Base-by-base conservation (phyloP, 1,140 invertebrate species). In the Scaptomyza montana region DNA sequence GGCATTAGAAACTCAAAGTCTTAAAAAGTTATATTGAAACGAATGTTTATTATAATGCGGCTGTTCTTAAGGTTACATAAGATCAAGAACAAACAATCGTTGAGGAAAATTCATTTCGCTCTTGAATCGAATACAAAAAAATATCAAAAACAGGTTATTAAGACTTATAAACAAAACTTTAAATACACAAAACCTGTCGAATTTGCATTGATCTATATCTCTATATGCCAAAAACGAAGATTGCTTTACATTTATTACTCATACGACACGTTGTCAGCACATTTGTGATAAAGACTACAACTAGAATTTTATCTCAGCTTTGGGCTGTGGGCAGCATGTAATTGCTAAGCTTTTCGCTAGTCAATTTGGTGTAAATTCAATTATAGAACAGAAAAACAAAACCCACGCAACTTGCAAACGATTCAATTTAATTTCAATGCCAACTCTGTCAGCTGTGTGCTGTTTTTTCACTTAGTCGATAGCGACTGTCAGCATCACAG, bases 341-440 rank as follows among this genome's bases (percentile, higher is more conserved):
- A 73, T 61, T 68, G 50, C 70, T 49, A 49, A 63, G 65, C 63
- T 74, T 69, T 53, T 74, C 69, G 62, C 55, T 16, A 53, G 66
- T 66, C 71, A 74, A 74, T 74, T 74, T 69, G 57, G 59, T 55
- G 71, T 66, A 62, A 70, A 74, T 74, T 69, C 53, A 53, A 74
- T 74, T 63, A 74, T 69, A 56, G 45, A 62, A 50, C 39, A 47
- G 49, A 50, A 9, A 36, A 36, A 36, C 6, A 36, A 36, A 36
- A 36, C 70, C 70, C 70, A 68, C 70, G 65, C 43, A 56, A 33
- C 60, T 41, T 62, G n/a, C 67, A 56, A 36, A 25, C 53, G 25
- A 36, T 54, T 28, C 50, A 30, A 47, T 54, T 64, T 57, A 53
- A 60, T 53, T 68, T 43, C 65, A 51, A 39, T 50, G 36, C 28